A percentile compares a stretch with the other conserved stretches of the same genome.
These are phyloP conservation scores for Aurelia sp. DNA, from an alignment of 30 jellyfish, hydroid and myxozoan genomes.

Conservation along the genomic window DNA sequence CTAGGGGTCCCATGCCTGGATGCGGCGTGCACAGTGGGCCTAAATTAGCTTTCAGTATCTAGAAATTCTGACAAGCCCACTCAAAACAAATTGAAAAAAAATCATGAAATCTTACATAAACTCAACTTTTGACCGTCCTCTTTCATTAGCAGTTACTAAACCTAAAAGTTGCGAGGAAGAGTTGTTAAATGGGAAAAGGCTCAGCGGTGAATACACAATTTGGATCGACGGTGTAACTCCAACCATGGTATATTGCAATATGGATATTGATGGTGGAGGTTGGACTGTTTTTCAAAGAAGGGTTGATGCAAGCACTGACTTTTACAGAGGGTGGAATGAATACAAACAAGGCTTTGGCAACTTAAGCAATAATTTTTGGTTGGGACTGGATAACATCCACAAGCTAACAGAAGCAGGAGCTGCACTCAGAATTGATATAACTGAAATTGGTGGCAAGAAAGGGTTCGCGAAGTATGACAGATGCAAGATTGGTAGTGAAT, in stretches of 20 bases:
- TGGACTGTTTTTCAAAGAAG: too few relatives aligned
- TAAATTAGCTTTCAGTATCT: too few relatives aligned
- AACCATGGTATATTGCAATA: background rate
- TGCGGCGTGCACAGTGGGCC: too few relatives aligned
- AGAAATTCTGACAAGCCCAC: too few relatives aligned
- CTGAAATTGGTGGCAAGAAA: slow-evolving; percentile 10
- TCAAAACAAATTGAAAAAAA: too few relatives aligned
- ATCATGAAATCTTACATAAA: too few relatives aligned
- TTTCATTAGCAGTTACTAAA: too few relatives aligned
- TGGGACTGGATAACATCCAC: slow-evolving; percentile 21
- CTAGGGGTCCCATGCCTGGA: too few relatives aligned
- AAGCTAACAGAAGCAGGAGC: background rate
- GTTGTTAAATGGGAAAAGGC: too few relatives aligned
- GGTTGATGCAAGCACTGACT: slow-evolving; percentile 17
- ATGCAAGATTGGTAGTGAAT: slow-evolving; percentile 2
- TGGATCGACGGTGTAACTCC: slow-evolving; percentile 34
- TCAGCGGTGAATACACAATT: too few relatives aligned
- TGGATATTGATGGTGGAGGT: slow-evolving; percentile 2
- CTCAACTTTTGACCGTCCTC: too few relatives aligned
- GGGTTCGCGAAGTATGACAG: slow-evolving; percentile 13
- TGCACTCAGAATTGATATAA: slow-evolving; percentile 6
- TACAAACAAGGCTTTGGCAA: background rate
- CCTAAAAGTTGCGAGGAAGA: too few relatives aligned
- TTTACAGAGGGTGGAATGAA: slow-evolving; percentile 11
- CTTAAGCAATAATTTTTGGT: slow-evolving; percentile 25